These are phyloP conservation scores for Enteromius unitaeniatus DNA, from an alignment of 2,797 vertebrate genomes.

Conservation along the genomic window DNA sequence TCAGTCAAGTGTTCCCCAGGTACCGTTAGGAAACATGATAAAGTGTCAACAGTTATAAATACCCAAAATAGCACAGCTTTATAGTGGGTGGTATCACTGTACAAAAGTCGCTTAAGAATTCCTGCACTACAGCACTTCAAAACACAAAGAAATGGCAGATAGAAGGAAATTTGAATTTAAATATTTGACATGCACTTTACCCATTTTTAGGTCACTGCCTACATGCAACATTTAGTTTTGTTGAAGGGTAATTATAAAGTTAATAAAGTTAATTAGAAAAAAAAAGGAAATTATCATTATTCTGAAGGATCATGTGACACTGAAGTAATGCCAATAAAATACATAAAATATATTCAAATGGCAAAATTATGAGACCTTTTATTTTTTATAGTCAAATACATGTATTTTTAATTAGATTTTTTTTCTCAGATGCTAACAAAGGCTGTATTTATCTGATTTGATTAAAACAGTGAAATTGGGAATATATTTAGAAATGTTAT, in stretches of 20 bases:
- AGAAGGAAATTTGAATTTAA: not conserved
- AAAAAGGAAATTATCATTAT: too few relatives aligned
- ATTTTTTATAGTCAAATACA: not conserved
- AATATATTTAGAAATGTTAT: not conserved
- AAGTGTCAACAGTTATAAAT: constrained; percentile 38
- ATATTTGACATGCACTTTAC: not conserved
- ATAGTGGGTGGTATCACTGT: not conserved
- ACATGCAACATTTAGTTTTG: not conserved
- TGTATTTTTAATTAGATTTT: not conserved
- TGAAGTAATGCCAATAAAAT: not conserved
- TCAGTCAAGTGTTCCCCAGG: constrained; percentile 27
- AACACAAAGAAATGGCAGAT: not conserved
- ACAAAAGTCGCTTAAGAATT: constrained; percentile 7
- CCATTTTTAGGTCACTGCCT: not conserved
- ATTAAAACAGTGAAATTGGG: not conserved
- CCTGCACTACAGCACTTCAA: not conserved
- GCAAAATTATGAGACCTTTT: not conserved
- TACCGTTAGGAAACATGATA: constrained; percentile 36
- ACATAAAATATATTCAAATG: not conserved
- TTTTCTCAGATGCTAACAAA: not conserved
- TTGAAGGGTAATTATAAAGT: too few relatives aligned
- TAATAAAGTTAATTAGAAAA: not conserved
- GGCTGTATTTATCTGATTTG: not conserved
- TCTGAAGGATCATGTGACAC: not conserved
- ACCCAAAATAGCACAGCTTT: constrained; percentile 16